phyloP scores from a whole-genome alignment of 1,140 invertebrate genomes.

The Battus philenor region DNA sequence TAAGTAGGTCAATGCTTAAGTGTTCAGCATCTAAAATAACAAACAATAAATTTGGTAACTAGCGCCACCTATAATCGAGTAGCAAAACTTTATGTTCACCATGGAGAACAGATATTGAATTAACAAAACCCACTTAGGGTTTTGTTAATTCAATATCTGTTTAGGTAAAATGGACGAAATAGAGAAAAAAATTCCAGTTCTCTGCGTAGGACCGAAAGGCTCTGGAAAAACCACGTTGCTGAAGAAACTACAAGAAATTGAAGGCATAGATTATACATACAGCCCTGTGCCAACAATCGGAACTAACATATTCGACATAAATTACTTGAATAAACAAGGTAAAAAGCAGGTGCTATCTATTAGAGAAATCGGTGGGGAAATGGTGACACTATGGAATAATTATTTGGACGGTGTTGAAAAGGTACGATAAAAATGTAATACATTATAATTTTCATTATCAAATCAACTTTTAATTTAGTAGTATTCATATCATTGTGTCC shows the following conservation, averaged over 20 bases:
- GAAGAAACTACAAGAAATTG: constrained; percentile 81
- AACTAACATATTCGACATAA: constrained; percentile 82
- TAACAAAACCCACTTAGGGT: no score
- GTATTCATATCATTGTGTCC: no score
- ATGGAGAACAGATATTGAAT: constrained; percentile 30
- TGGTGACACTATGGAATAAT: constrained; percentile 86
- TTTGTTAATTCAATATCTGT: no score
- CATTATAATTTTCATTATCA: constrained; percentile 5
- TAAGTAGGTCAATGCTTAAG: no score
- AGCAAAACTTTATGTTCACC: constrained; percentile 24
- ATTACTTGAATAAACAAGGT: constrained; percentile 72
- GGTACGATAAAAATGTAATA: constrained; percentile 69
- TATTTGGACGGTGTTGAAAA: constrained; percentile 83
- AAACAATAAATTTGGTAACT: no score
- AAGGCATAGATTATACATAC: constrained; percentile 82
- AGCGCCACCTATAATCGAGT: constrained; percentile 38
- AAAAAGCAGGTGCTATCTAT: constrained; percentile 64
- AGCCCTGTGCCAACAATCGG: constrained; percentile 87
- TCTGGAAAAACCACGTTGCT: constrained; percentile 89
- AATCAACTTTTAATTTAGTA: constrained; percentile 8
- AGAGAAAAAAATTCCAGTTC: constrained; percentile 71
- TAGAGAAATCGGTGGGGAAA: constrained; percentile 85
- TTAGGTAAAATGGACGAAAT: constrained; percentile 65
- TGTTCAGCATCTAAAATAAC: no score
- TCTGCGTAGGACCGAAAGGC: constrained; percentile 86